phyloP scores from a whole-genome alignment of 1,140 invertebrate species.

The Cryptotermes secundus region DNA sequence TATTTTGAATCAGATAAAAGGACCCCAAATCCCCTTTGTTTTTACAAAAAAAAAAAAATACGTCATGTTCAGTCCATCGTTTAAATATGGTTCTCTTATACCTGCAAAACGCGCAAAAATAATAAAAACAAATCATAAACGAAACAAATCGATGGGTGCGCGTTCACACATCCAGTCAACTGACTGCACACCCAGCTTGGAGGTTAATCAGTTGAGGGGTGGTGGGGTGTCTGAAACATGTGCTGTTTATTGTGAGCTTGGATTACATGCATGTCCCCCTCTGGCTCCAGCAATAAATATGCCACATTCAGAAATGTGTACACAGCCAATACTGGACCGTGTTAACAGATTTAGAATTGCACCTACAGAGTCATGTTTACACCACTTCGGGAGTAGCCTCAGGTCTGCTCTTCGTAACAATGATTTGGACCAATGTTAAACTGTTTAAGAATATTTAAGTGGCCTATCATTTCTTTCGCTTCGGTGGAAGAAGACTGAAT shows the following conservation, averaged over 20 bases:
- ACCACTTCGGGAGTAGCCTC: background rate
- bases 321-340: background rate
- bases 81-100: background rate
- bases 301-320: constrained; percentile 15
- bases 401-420: no score
- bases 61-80: background rate
- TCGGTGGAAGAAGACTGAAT: no score
- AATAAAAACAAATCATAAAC: background rate
- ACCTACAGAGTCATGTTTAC: background rate
- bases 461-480: no score
- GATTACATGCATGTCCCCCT: background rate
- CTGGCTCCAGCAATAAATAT: background rate
- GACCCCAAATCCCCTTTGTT: background rate
- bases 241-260: background rate
- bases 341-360: constrained; percentile 11
- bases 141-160: background rate
- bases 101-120: background rate
- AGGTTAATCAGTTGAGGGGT: background rate
- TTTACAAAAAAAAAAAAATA: constrained; percentile 11
- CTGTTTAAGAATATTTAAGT: no score
- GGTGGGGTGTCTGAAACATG: background rate
- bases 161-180: background rate
- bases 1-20: background rate
- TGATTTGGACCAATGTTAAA: no score
- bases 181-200: background rate